Percentiles rank a stretch among this genome's conserved stretches.
Evolutionary conservation across 2,797 vertebrate genomes (phyloP).

Genomic region (Syngnathus rostellatus): DNA sequence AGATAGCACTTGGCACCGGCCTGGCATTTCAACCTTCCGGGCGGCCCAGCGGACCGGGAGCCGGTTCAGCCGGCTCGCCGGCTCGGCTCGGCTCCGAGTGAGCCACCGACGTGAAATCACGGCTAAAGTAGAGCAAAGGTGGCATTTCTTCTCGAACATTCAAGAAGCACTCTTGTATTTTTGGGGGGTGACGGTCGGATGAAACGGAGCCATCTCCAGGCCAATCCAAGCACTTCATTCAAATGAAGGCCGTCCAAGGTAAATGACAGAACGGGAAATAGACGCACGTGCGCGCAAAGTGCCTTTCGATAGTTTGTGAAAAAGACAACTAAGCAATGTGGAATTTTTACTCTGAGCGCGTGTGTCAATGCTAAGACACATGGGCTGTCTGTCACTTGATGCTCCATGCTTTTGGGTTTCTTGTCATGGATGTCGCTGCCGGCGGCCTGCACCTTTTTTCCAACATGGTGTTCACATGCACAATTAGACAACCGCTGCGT

Average conservation of each 20-base stretch:
- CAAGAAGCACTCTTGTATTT: too few species aligned
- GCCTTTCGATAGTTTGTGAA: background rate
- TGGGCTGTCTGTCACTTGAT: background rate
- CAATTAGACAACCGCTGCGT: constrained; percentile 66
- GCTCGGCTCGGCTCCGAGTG: too few species aligned
- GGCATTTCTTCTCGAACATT: too few species aligned
- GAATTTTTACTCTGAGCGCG: background rate
- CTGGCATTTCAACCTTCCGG: background rate
- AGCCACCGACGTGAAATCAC: too few species aligned
- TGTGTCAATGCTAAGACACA: background rate
- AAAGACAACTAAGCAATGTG: background rate
- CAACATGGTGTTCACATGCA: constrained; percentile 34
- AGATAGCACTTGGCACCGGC: background rate
- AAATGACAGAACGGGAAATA: too few species aligned
- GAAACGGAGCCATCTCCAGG: too few species aligned
- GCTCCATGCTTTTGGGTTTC: background rate
- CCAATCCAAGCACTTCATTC: too few species aligned
- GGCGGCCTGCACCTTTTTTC: constrained; percentile 10
- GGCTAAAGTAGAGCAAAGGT: too few species aligned
- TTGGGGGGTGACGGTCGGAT: too few species aligned
- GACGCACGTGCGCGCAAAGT: too few species aligned
- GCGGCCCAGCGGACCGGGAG: background rate
- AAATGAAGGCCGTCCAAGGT: too few species aligned
- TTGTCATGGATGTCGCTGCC: background rate
- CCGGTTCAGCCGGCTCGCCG: background rate